A percentile compares a stretch with the other conserved stretches of the same genome.
Conservation (phyloP, 1,140 invertebrate genomes). For the Scylla paramamosain region DNA sequence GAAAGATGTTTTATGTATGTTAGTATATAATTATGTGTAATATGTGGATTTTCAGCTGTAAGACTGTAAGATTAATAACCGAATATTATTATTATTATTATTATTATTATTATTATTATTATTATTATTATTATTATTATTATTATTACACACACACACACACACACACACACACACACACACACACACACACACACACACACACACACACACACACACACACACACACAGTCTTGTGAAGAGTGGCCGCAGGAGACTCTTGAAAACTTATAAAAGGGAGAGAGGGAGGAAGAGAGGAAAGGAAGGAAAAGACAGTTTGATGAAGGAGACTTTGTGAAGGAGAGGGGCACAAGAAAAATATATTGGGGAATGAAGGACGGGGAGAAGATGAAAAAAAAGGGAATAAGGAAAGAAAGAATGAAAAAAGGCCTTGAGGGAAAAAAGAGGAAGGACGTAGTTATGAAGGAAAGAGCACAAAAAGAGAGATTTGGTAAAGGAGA, state of each 20-base stretch:
- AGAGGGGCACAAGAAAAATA: not conserved
- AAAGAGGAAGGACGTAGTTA: not conserved
- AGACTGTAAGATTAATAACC: too few relatives aligned
- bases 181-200: conserved; percentile 20
- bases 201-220: conserved; percentile 20
- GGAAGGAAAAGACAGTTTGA: not conserved
- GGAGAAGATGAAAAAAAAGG: not conserved
- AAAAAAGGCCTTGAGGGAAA: not conserved
- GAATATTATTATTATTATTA: too few relatives aligned
- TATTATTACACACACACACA: too few relatives aligned
- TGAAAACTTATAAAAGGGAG: not conserved
- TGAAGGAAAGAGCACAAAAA: not conserved
- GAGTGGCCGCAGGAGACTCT: not conserved
- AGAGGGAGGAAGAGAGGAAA: not conserved
- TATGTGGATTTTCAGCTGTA: too few relatives aligned
- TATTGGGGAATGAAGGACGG: not conserved
- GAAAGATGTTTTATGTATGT: too few relatives aligned
- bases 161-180: not conserved
- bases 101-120: too few relatives aligned
- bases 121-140: too few relatives aligned
- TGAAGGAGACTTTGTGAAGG: not conserved
- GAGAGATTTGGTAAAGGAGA: not conserved
- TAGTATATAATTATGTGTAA: too few relatives aligned
- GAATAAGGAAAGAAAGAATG: not conserved
- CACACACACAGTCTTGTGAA: not conserved